Conservation (phyloP, 2,797 vertebrate species). For the Anguilla pacifica region DNA sequence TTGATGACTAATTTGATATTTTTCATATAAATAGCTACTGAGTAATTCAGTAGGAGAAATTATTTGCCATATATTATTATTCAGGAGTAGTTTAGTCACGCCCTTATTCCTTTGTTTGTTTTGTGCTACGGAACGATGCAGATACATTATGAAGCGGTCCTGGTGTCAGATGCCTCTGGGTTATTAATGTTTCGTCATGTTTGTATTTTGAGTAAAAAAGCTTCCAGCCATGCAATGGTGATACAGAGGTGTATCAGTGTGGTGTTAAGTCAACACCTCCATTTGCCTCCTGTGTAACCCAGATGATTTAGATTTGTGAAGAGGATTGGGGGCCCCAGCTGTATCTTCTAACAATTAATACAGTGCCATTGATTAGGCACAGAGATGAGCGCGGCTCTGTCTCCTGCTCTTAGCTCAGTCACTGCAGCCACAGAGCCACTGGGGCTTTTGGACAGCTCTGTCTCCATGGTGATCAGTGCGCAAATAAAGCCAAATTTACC, state of each 20-base stretch:
- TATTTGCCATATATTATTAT: not conserved
- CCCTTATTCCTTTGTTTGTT: conserved; percentile 14
- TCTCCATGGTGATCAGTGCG: conserved; percentile 39
- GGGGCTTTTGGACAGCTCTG: conserved; percentile 23
- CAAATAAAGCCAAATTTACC: conserved; percentile 37
- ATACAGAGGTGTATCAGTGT: not conserved
- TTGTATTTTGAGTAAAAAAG: not conserved
- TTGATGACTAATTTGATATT: conserved; percentile 10
- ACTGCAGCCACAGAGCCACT: conserved; percentile 11
- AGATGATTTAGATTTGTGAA: not conserved
- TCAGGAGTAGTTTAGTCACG: conserved; percentile 13
- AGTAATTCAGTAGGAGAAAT: conserved; percentile 4
- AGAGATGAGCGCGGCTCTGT: not conserved
- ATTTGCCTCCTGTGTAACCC: not conserved
- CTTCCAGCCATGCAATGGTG: not conserved
- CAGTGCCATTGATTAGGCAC: conserved; percentile 20
- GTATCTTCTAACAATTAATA: conserved; percentile 33
- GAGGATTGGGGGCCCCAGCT: conserved; percentile 12
- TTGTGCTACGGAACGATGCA: conserved; percentile 11
- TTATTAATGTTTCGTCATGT: conserved; percentile 4
- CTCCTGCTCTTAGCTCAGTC: conserved; percentile 17
- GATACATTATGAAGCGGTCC: conserved; percentile 21
- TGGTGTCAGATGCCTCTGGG: not conserved
- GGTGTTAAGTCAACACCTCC: not conserved
- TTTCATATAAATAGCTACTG: conserved; percentile 10